Evolutionary conservation across 2,113 vertebrate species (phyloP).

Genomic region (Phycodurus eques): DNA sequence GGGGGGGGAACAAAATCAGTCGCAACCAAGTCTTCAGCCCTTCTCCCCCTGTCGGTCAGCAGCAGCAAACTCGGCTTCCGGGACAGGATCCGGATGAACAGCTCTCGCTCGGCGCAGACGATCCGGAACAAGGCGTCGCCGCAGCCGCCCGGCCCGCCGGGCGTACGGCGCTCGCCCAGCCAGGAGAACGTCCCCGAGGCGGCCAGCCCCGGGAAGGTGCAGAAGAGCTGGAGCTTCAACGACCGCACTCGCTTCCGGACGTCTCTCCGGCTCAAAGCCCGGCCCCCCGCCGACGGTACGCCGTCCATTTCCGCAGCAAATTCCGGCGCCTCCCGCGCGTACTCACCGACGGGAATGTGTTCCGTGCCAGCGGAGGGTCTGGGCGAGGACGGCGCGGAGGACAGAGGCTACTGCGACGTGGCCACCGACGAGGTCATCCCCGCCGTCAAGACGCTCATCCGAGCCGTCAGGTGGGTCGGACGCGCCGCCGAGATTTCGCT

Average conservation of each 20-base stretch:
- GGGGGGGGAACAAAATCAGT: neutral
- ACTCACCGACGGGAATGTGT: neutral
- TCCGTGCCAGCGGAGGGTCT: constrained; percentile 74
- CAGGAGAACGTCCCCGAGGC: constrained; percentile 82
- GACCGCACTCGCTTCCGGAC: constrained; percentile 93
- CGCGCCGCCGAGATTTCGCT: neutral
- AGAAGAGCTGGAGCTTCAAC: constrained; percentile 99
- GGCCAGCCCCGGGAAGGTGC: constrained; percentile 88
- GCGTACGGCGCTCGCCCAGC: constrained; percentile 77
- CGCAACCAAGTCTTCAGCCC: neutral
- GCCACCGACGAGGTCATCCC: constrained; percentile 91
- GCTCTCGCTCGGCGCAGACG: constrained; percentile 78
- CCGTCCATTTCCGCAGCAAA: neutral
- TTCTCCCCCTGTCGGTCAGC: constrained; percentile 20
- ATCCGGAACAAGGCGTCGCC: constrained; percentile 78
- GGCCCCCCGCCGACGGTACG: constrained; percentile 83
- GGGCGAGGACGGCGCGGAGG: constrained; percentile 83
- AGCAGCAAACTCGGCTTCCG: constrained; percentile 92
- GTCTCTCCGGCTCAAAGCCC: constrained; percentile 86
- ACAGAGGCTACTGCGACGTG: constrained; percentile 88
- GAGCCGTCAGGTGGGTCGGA: constrained; percentile 84
- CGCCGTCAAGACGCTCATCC: constrained; percentile 88
- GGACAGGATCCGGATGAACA: constrained; percentile 89
- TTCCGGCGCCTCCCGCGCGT: neutral
- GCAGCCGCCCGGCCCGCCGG: constrained; percentile 69